phyloP scores from a whole-genome alignment of 2,113 vertebrate species.

The Cebus imitator region DNA sequence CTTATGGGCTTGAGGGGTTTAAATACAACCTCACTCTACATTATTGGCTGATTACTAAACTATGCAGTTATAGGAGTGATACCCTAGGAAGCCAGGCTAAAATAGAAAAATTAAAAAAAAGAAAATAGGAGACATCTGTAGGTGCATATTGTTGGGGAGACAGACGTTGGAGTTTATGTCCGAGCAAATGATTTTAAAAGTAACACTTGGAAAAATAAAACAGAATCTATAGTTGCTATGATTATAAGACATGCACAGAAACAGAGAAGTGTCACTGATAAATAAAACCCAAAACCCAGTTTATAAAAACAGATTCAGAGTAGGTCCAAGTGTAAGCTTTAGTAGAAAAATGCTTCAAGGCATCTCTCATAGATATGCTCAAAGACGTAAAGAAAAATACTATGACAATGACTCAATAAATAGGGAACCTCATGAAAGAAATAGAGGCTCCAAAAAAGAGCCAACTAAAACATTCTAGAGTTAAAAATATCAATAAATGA shows the following conservation, averaged over 20 bases:
- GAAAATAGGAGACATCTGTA: neutral
- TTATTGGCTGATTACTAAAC: neutral
- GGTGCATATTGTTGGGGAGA: neutral
- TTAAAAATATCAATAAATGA: neutral
- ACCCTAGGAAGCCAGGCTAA: neutral
- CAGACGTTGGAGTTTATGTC: neutral
- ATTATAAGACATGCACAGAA: neutral
- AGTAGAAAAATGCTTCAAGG: neutral
- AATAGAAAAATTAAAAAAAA: neutral
- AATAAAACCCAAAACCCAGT: neutral
- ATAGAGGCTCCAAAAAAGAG: neutral
- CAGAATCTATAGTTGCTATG: neutral
- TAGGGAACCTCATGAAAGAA: neutral
- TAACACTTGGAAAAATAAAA: neutral
- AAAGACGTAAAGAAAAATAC: neutral
- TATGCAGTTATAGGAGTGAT: neutral
- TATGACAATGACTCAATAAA: neutral
- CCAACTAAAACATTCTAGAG: neutral
- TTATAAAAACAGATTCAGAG: neutral
- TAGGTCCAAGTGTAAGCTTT: neutral
- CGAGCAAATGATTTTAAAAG: neutral
- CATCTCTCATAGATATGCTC: neutral
- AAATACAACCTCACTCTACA: neutral
- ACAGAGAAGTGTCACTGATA: neutral
- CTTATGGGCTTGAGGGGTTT: neutral